Conservation (phyloP, 2,113 vertebrate species). For the Eira barbara region DNA sequence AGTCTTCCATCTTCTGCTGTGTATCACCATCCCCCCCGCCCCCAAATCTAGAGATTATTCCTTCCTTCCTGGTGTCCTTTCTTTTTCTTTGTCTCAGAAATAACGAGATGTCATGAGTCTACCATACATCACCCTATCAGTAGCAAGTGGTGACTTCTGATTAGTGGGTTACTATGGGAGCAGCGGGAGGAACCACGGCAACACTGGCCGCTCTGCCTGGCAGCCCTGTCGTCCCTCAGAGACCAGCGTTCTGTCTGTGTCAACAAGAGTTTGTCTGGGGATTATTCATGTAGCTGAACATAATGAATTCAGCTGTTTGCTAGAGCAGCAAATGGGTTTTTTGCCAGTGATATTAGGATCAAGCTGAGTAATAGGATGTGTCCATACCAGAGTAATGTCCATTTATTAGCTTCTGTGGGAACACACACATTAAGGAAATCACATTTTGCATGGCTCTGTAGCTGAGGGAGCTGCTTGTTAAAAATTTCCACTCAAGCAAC, state of each 20-base stretch:
- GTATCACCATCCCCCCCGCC: background rate
- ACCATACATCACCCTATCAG: background rate
- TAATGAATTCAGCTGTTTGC: constrained; percentile 55
- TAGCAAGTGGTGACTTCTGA: constrained; percentile 44
- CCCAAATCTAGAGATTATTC: background rate
- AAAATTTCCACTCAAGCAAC: constrained; percentile 69
- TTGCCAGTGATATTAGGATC: constrained; percentile 2
- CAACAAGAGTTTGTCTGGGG: constrained; percentile 20
- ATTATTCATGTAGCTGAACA: constrained; percentile 17
- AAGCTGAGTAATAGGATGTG: constrained; percentile 55
- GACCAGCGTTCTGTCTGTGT: constrained; percentile 15
- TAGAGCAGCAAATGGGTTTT: background rate
- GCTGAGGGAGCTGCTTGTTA: constrained; percentile 56
- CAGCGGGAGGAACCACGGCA: background rate
- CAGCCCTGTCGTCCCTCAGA: constrained; percentile 15
- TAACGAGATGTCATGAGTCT: background rate
- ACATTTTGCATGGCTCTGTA: constrained; percentile 51
- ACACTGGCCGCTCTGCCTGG: background rate
- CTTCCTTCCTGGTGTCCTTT: constrained; percentile 8
- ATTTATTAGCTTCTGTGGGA: constrained; percentile 34
- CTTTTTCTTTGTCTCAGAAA: background rate
- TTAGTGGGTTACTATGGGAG: background rate
- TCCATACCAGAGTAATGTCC: background rate
- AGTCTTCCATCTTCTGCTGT: background rate
- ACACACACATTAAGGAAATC: constrained; percentile 56